phyloP scores from a whole-genome alignment of 2,888 invertebrate genomes.

The Fabriciana adippe region DNA sequence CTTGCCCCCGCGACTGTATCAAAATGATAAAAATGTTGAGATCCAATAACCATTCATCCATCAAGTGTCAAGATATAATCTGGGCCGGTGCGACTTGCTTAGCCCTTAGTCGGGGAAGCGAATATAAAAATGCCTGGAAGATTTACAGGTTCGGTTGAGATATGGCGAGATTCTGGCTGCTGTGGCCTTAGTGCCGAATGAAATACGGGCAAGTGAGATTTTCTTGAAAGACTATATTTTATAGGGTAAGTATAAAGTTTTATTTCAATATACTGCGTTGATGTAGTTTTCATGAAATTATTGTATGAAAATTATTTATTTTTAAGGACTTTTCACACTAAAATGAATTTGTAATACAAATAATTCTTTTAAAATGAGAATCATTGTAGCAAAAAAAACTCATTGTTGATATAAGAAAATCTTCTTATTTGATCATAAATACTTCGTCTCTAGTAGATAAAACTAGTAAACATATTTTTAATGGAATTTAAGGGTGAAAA shows the following conservation, averaged over 20 bases:
- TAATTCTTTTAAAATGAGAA: too few species aligned
- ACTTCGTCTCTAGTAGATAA: background rate
- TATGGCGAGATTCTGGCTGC: constrained; percentile 73
- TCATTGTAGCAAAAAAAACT: too few species aligned
- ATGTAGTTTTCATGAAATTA: background rate
- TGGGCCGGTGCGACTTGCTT: constrained; percentile 80
- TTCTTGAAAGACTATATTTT: constrained; percentile 31
- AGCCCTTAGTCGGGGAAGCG: constrained; percentile 71
- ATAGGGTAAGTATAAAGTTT: constrained; percentile 20
- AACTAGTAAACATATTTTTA: constrained; percentile 53
- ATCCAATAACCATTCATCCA: constrained; percentile 91
- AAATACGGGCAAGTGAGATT: constrained; percentile 42
- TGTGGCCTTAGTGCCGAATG: constrained; percentile 52
- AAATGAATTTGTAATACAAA: background rate
- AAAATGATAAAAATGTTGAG: constrained; percentile 85
- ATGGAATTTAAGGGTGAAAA: constrained; percentile 61
- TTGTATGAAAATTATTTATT: background rate
- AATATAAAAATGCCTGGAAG: constrained; percentile 80
- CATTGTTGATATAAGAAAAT: too few species aligned
- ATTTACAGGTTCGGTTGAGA: constrained; percentile 77
- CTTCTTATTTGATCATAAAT: too few species aligned
- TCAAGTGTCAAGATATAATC: constrained; percentile 88
- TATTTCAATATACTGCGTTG: constrained; percentile 12
- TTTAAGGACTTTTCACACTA: background rate
- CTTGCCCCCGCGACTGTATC: constrained; percentile 75